Percentiles rank a stretch among this genome's conserved stretches.
phyloP scores from a whole-genome alignment of 2,113 vertebrate genomes.

The Neofelis nebulosa region DNA sequence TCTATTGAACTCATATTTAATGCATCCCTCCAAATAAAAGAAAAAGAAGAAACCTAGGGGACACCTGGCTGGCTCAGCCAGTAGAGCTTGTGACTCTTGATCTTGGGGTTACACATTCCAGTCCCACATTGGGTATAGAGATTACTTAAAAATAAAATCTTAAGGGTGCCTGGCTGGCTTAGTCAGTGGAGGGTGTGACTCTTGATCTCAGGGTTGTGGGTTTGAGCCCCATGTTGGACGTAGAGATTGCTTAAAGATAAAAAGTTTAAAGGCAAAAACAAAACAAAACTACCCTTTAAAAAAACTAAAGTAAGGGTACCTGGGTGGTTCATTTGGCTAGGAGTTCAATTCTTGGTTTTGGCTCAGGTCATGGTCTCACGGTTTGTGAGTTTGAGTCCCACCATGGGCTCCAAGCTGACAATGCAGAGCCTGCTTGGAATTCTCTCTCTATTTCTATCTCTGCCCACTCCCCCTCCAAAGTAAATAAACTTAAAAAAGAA shows the following conservation, averaged over 20 bases:
- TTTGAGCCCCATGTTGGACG: not conserved
- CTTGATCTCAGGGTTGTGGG: not conserved
- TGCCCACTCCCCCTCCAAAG: too few species aligned
- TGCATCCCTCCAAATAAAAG: not conserved
- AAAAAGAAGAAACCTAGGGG: not conserved
- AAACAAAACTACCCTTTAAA: too few species aligned
- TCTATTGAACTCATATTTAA: not conserved
- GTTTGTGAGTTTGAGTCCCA: too few species aligned
- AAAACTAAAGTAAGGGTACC: too few species aligned
- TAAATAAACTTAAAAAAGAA: not conserved
- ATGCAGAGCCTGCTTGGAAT: too few species aligned
- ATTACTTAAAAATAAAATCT: not conserved
- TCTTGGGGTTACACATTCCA: not conserved
- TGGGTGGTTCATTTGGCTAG: too few species aligned
- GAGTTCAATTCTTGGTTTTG: too few species aligned
- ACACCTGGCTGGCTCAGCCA: not conserved
- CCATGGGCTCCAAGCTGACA: too few species aligned
- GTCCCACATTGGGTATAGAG: not conserved
- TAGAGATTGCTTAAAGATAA: not conserved
- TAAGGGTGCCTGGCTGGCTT: not conserved
- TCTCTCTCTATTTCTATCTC: too few species aligned
- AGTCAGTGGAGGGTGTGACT: not conserved
- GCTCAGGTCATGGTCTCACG: too few species aligned
- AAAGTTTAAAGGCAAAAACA: not conserved
- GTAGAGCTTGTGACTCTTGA: not conserved